These are phyloP conservation scores for Panthera tigris DNA, from an alignment of 2,113 vertebrate species.

Conservation along the genomic window DNA sequence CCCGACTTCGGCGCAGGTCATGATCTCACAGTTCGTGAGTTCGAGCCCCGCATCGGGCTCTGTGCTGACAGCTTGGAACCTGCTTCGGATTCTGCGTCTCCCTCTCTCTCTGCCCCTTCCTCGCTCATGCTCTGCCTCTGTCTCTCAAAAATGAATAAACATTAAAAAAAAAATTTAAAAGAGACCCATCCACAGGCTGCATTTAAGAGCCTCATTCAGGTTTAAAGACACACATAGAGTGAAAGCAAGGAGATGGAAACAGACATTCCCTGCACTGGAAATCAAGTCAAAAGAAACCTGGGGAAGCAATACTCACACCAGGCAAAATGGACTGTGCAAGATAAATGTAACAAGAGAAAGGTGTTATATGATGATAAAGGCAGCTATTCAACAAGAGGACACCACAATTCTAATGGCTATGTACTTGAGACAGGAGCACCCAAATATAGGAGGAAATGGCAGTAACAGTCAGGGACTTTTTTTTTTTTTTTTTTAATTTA, in stretches of 20 bases:
- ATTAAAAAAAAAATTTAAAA: too few species aligned
- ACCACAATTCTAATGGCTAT: background rate
- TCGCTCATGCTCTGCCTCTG: too few species aligned
- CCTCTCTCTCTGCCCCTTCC: too few species aligned
- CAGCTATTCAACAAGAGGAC: background rate
- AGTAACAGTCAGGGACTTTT: too few species aligned
- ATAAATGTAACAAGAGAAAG: background rate
- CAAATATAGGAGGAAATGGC: background rate
- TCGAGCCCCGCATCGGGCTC: too few species aligned
- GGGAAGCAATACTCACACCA: background rate
- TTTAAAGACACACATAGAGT: background rate
- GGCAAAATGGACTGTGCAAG: background rate
- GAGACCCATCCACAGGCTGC: background rate
- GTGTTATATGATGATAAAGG: background rate
- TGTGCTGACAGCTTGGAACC: too few species aligned
- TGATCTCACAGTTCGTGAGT: too few species aligned
- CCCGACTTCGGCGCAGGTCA: too few species aligned
- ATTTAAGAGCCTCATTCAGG: background rate
- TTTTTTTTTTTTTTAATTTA: too few species aligned
- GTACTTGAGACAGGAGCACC: background rate
- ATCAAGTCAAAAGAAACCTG: background rate
- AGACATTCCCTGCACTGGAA: background rate
- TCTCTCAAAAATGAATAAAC: too few species aligned
- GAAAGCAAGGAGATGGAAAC: background rate
- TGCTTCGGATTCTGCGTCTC: too few species aligned